A percentile compares a stretch with the other conserved stretches of the same genome.
Evolutionary conservation across 1,140 invertebrate species (phyloP).

Genomic region (Drosophila kohkoa): DNA sequence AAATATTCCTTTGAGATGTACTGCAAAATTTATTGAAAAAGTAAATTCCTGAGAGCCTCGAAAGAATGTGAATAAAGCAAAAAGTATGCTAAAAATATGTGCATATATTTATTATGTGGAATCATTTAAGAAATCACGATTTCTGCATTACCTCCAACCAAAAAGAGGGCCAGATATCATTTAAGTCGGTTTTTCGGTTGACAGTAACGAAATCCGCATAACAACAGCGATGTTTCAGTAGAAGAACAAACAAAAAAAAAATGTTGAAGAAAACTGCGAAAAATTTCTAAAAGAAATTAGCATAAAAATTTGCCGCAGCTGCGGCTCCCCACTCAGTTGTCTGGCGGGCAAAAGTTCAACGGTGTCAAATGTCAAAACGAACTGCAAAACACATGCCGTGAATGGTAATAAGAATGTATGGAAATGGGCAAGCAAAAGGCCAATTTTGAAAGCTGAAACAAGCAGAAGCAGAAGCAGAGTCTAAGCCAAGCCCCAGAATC

Average conservation of each 20-base stretch:
- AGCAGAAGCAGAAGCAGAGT: background rate
- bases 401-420: conserved; percentile 42
- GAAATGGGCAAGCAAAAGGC: conserved; percentile 33
- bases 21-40: background rate
- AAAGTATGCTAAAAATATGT: conserved; percentile 35
- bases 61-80: conserved; percentile 13
- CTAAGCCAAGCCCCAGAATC: background rate
- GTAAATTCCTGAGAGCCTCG: conserved; percentile 5
- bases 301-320: conserved; percentile 65
- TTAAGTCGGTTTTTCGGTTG: conserved; percentile 10
- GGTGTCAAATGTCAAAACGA: conserved; percentile 67
- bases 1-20: conserved; percentile 3
- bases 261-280: conserved; percentile 32
- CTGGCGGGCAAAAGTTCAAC: conserved; percentile 57
- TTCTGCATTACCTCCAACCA: conserved; percentile 2
- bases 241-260: conserved; percentile 18
- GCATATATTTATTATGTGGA: conserved; percentile 49
- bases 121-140: conserved; percentile 31
- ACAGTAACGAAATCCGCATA: conserved; percentile 53
- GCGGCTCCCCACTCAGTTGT: background rate
- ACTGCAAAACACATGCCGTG: conserved; percentile 53
- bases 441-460: conserved; percentile 48
- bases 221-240: conserved; percentile 27
- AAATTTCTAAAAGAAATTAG: conserved; percentile 60
- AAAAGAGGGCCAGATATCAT: conserved; percentile 33